Evolutionary conservation across 2,797 vertebrate species (phyloP).

Genomic region (Chanos chanos): DNA sequence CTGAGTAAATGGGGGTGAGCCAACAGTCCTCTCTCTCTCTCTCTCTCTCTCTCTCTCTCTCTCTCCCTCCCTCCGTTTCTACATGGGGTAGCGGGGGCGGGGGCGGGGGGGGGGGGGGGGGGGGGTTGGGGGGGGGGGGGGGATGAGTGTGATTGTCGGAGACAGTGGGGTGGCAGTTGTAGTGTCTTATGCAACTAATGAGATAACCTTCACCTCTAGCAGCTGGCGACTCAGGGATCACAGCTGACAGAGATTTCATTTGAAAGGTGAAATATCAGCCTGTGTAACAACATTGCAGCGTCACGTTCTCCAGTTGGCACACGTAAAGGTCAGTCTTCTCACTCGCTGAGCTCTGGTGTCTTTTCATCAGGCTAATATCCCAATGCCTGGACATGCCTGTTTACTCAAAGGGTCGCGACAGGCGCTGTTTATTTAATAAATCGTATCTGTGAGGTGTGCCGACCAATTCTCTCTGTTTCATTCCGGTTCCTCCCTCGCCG

Average conservation of each 20-base stretch:
- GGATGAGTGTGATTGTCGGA: constrained; percentile 6
- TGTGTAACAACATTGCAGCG: constrained; percentile 5
- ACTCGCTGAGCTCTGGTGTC: constrained; percentile 9
- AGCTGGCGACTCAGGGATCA: constrained; percentile 47
- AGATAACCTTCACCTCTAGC: constrained; percentile 50
- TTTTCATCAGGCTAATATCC: constrained; percentile 11
- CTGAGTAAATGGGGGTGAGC: background rate
- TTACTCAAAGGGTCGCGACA: background rate
- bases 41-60: background rate
- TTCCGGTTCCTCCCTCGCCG: too few relatives aligned
- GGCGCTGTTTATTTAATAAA: background rate
- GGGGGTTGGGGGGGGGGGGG: background rate
- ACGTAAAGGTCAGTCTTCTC: constrained; percentile 33
- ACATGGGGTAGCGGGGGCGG: too few relatives aligned
- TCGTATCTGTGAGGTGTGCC: too few relatives aligned
- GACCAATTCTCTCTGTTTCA: too few relatives aligned
- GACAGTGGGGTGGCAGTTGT: background rate
- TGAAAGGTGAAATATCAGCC: constrained; percentile 54
- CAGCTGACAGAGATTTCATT: constrained; percentile 54
- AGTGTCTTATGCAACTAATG: constrained; percentile 44
- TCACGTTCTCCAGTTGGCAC: constrained; percentile 18
- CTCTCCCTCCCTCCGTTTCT: background rate
- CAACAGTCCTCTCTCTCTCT: too few relatives aligned
- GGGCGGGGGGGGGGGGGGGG: background rate
- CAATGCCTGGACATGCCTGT: background rate